phyloP scores from a whole-genome alignment of 2,797 vertebrate genomes.

The Apogon hyalosoma region DNA sequence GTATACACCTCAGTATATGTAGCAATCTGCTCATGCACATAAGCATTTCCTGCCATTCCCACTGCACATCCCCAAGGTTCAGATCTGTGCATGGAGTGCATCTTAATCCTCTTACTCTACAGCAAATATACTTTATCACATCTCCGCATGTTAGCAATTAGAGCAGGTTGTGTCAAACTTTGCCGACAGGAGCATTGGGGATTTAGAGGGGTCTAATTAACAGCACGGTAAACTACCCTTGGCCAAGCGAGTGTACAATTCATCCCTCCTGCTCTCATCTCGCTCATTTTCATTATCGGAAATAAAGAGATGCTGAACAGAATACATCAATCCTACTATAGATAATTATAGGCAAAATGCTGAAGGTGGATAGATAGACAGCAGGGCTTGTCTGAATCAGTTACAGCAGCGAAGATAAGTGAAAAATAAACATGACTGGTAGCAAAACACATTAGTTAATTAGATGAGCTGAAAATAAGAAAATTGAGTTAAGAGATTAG shows the following conservation, averaged over 20 bases:
- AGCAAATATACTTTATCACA: constrained; percentile 73
- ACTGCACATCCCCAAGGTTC: constrained; percentile 34
- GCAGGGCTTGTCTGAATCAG: constrained; percentile 1
- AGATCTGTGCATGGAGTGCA: constrained; percentile 56
- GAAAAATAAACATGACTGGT: constrained; percentile 14
- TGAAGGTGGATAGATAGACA: constrained; percentile 21
- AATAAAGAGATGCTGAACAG: constrained; percentile 46
- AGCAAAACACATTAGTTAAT: constrained; percentile 14
- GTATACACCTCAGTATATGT: constrained; percentile 31
- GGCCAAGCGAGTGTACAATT: constrained; percentile 35
- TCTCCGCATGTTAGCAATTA: constrained; percentile 73
- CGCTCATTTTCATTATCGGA: constrained; percentile 56
- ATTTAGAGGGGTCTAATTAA: constrained; percentile 82
- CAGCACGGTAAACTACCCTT: constrained; percentile 73
- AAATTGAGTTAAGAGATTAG: background rate
- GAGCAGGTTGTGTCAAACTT: constrained; percentile 69
- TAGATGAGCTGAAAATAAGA: constrained; percentile 17
- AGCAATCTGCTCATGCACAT: constrained; percentile 32
- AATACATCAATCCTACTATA: constrained; percentile 35
- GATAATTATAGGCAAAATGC: constrained; percentile 30
- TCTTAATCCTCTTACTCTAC: constrained; percentile 70
- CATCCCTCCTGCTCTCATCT: constrained; percentile 44
- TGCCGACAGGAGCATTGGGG: constrained; percentile 63
- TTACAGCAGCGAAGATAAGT: constrained; percentile 3
- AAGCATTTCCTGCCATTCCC: constrained; percentile 49